Evolutionary conservation across 2,888 invertebrate genomes (phyloP), one percentile per base, ranked within the genome.

Genomic region (Amblyteles armatorius): DNA sequence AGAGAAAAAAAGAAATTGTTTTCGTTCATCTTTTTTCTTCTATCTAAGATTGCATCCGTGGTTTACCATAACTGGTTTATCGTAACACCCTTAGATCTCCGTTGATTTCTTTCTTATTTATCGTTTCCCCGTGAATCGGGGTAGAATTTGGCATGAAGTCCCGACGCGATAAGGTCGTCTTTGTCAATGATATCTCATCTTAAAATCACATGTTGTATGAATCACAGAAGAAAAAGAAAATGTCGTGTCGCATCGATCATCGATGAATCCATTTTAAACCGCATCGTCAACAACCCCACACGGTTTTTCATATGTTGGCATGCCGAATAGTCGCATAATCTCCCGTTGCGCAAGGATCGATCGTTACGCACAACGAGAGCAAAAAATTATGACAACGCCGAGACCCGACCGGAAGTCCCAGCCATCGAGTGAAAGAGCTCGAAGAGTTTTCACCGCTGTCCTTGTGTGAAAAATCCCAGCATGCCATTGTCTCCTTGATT

Each of bases 401-500:
- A 52, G 63, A 29, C 69, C 55, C 50, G 73, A 74, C 74, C 82
- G 67, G 65, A 76, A 19, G 52, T 76, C 26, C 52, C 52, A 22
- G 65, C 26, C 65, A 44, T 22, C 36, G 13, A 48, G 57, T 13
- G 11, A 77, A 68, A 52, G 67, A 50, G 65, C 44, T 67, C 44
- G 22, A 26, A 22, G 57, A 50, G 57, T 26, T 48, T 73, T 52
- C 57, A 29, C 48, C 44, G 29, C 40, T 82, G 63, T 73, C 79
- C 72, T 82, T 76, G 82, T 77, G 79, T 79, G 85, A 79, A 79
- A 85, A 77, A 65, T 22, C 93, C 93, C 90, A 90, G 93, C 93
- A 93, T 94, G 94, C 91, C 87, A 90, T 88, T 91, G 85, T 88
- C 82, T 87, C 87, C 87, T 87, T 88, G 93, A 92, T 94, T 87